Base-by-base conservation (phyloP, 2,888 invertebrate genomes). In the Steinernema hermaphroditum region DNA sequence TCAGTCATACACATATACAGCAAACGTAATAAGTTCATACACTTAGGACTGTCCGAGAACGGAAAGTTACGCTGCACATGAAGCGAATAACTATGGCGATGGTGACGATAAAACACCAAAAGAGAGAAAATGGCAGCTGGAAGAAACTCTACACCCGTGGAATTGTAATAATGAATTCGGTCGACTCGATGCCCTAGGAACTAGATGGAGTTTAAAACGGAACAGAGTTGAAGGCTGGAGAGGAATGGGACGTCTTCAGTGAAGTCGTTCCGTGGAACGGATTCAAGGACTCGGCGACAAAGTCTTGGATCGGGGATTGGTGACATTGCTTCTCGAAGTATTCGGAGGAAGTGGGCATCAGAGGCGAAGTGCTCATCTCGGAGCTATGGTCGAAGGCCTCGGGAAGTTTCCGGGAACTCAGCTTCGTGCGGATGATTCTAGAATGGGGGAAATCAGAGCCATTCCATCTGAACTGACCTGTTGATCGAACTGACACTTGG, bases 401-500 rank as follows among this genome's bases (percentile, higher is more conserved):
- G 1, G 62, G 34, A 16, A 62, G n/a, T 32, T 62, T 62, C 8
- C 62, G 62, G 1, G 62, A 16, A 16, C 29, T 62, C 16, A 62
- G 32, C 32, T 62, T 62, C 2, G 62, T 62, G 12, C 62, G 29
- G 19, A 62, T 62, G 4, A 62, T 62, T 62, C 62, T 54, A 41
- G 8, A 41, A 16, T 41, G 14, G 9, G 43, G 14, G 8, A 16
- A 41, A 41, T 9, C 43, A 16, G 8, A 16, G 14, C 9, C n/a
- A n/a, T n/a, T n/a, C n/a, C n/a, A n/a, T n/a, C n/a, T n/a, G n/a
- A n/a, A n/a, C n/a, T n/a, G n/a, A 77, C 77, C 77, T 70, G 69
- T 78, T 78, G 19, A 78, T 78, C 14, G 77, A 77, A 19, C 73
- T 73, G 9, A 79, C 79, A 24, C 72, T 72, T 8, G 79, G 79